phyloP scores from a whole-genome alignment of 2,113 vertebrate species.

The Lepisosteus osseus region DNA sequence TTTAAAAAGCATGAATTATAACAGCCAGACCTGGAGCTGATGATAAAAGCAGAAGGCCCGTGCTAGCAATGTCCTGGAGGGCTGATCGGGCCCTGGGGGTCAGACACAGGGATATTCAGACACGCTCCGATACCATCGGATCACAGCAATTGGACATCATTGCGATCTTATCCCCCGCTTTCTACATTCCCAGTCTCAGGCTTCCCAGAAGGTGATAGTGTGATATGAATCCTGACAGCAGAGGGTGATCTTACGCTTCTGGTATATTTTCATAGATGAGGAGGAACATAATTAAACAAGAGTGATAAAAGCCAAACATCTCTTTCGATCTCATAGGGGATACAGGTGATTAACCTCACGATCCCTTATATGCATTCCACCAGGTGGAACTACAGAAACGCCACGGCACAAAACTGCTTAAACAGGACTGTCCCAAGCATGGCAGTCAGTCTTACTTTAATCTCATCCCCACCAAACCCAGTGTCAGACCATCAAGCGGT shows the following conservation, averaged over 20 bases:
- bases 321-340: too few relatives aligned
- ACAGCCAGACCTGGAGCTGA: constrained; percentile 46
- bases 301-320: too few relatives aligned
- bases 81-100: constrained; percentile 5
- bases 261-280: neutral
- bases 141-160: constrained; percentile 49
- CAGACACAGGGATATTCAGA: constrained; percentile 33
- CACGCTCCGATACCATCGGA: constrained; percentile 49
- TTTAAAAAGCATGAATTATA: constrained; percentile 39
- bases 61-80: neutral
- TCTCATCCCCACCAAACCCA: too few relatives aligned
- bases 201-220: neutral
- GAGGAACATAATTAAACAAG: too few relatives aligned
- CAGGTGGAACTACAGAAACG: too few relatives aligned
- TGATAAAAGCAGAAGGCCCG: constrained; percentile 21
- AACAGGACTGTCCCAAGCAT: too few relatives aligned
- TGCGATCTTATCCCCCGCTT: constrained; percentile 54
- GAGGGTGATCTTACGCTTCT: constrained; percentile 44
- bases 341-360: too few relatives aligned
- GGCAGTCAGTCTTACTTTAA: too few relatives aligned
- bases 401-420: too few relatives aligned
- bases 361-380: too few relatives aligned
- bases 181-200: constrained; percentile 35
- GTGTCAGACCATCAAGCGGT: too few relatives aligned
- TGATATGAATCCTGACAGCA: constrained; percentile 36